Base-by-base conservation (phyloP, 1,140 invertebrate genomes). In the Dendroctonus valens region DNA sequence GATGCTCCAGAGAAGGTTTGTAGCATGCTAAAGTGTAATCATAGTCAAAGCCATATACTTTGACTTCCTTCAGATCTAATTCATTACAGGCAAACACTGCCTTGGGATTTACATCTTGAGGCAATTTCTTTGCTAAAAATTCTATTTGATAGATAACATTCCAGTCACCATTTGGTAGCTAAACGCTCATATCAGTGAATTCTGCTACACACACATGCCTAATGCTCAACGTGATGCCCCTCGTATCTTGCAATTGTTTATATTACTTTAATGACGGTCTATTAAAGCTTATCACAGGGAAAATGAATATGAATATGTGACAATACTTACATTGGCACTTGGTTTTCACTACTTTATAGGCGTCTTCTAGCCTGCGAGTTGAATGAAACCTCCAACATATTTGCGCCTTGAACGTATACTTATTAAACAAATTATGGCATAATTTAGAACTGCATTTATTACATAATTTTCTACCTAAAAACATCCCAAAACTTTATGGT, bases 31-130 rank as follows among this genome's bases (percentile, higher is more conserved):
- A 79, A 0, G 97, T 99, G 76, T 98, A 99, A 79, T 99, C 97
- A 83, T 98, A 99, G 82, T 99, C 97, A 83, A 98, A 99, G 12
- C 97, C 97, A 84, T 97, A 98, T 0, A 98, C 93, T 74, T 93
- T 86, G 41, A 98, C 91, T 77, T 97, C 91, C 65, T 88, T 85
- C 26, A 99, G 79, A 79, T 97, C 90, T 15, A 98, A 81, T 77
- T 98, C 95, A 82, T 98, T 98, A 80, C 96, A 98, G n/a, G 94
- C 93, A 83, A 98, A 99, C 0, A 98, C 93, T 14, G 90, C 92
- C 71, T 85, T 82, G 0, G 87, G 84, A 75, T 93, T 91, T 0
- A 96, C 92, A 83, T 95, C 90, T 73, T 87, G 86, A 14, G 93
- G 92, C 8, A 93, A 79, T 74, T 94, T 94, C 77, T 94, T 94